phyloP scores from a whole-genome alignment of 2,797 vertebrate genomes.

The Sebastiscus tertius region DNA sequence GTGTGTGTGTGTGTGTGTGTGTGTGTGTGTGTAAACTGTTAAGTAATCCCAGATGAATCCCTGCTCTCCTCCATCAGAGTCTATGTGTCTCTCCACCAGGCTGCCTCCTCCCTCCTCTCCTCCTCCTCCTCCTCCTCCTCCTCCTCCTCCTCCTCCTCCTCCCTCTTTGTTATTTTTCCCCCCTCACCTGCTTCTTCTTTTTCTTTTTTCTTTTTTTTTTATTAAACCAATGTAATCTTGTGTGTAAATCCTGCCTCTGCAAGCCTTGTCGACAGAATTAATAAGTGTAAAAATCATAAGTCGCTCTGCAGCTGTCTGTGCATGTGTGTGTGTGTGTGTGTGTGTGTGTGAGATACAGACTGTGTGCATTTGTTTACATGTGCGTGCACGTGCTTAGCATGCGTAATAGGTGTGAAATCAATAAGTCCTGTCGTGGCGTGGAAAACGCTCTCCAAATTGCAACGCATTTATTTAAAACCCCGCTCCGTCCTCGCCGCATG shows the following conservation, averaged over 20 bases:
- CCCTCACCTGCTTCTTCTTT: slow-evolving; percentile 33
- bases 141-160: slow-evolving; percentile 26
- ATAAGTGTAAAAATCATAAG: slow-evolving; percentile 81
- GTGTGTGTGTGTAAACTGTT: slow-evolving; percentile 75
- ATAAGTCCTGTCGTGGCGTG: slow-evolving; percentile 71
- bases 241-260: slow-evolving; percentile 80
- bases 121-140: slow-evolving; percentile 45
- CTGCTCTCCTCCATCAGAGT: slow-evolving; percentile 75
- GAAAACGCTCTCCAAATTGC: slow-evolving; percentile 66
- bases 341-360: slow-evolving; percentile 5
- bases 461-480: slow-evolving; percentile 70
- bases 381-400: slow-evolving; percentile 66
- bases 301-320: slow-evolving; percentile 63
- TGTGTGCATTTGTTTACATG: slow-evolving; percentile 72
- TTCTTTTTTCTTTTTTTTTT: slow-evolving; percentile 38
- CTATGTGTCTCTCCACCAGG: slow-evolving; percentile 70
- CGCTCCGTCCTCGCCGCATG: slow-evolving; percentile 40
- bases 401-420: slow-evolving; percentile 79
- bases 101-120: slow-evolving; percentile 56
- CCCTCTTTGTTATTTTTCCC: slow-evolving; percentile 56
- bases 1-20: slow-evolving; percentile 59
- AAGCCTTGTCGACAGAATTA: slow-evolving; percentile 80
- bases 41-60: slow-evolving; percentile 83
- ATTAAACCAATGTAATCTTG: slow-evolving; percentile 80
- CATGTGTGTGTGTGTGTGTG: slow-evolving; percentile 6